These are phyloP conservation scores for Sussaba pulchella DNA, from an alignment of 2,888 invertebrate species.

Conservation along the genomic window DNA sequence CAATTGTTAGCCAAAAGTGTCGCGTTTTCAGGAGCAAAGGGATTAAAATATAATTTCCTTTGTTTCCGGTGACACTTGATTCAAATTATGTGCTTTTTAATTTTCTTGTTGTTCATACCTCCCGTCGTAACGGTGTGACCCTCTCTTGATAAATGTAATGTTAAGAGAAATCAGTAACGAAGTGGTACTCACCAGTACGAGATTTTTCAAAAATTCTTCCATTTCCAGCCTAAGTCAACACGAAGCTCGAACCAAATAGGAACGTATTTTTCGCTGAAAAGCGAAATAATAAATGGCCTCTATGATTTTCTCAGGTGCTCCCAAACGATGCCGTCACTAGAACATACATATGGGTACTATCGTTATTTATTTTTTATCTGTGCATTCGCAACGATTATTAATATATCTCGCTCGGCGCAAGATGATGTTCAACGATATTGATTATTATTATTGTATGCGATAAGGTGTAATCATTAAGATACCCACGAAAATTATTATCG, in stretches of 20 bases:
- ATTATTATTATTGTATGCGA: slow-evolving; percentile 37
- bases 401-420: slow-evolving; percentile 33
- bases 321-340: slow-evolving; percentile 62
- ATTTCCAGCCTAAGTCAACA: slow-evolving; percentile 7
- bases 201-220: slow-evolving; percentile 9
- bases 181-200: slow-evolving; percentile 6
- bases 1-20: not conserved
- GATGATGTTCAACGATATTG: slow-evolving; percentile 40
- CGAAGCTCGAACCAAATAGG: not conserved
- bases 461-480: slow-evolving; percentile 52
- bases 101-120: no score
- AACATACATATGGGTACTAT: slow-evolving; percentile 54
- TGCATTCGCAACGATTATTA: slow-evolving; percentile 33
- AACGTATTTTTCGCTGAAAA: slow-evolving; percentile 30
- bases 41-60: not conserved
- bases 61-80: not conserved
- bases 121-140: no score
- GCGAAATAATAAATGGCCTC: slow-evolving; percentile 12
- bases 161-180: slow-evolving; percentile 18
- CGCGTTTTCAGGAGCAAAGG: not conserved
- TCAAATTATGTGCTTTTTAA: no score
- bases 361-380: slow-evolving; percentile 55
- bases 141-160: not conserved
- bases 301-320: slow-evolving; percentile 61
- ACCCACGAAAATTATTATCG: slow-evolving; percentile 57